Evolutionary conservation across 2,797 vertebrate species (phyloP).

Genomic region (Discoglossus pictus): DNA sequence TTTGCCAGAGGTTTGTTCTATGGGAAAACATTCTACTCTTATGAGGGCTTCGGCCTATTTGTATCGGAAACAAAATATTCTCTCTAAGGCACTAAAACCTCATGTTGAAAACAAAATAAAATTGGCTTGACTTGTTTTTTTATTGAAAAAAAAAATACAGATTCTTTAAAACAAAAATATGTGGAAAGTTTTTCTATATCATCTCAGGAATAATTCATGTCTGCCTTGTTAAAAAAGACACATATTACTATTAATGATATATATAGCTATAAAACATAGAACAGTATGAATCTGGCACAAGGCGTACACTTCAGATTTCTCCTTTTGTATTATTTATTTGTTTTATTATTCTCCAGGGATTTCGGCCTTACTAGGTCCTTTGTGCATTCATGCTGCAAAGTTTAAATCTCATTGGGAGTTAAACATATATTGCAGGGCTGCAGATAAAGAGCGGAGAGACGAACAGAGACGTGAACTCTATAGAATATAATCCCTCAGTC

Average conservation of each 20-base stretch:
- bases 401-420: conserved; percentile 25
- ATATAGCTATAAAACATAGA: background rate
- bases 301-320: background rate
- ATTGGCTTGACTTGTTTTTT: no score
- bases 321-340: conserved; percentile 14
- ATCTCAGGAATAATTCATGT: no score
- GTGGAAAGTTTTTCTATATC: no score
- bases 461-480: conserved; percentile 16
- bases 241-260: background rate
- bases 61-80: no score
- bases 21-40: no score
- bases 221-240: background rate
- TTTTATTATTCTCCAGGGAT: conserved; percentile 4
- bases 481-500: conserved; percentile 32
- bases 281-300: background rate
- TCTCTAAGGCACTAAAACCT: no score
- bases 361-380: background rate
- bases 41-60: no score
- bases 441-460: conserved; percentile 22
- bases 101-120: no score
- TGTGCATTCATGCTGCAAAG: conserved; percentile 27
- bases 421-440: conserved; percentile 24
- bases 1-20: no score
- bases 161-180: no score
- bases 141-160: no score